phyloP scores from a whole-genome alignment of 2,888 invertebrate species.

The Rhagophthalmus giganteus region DNA sequence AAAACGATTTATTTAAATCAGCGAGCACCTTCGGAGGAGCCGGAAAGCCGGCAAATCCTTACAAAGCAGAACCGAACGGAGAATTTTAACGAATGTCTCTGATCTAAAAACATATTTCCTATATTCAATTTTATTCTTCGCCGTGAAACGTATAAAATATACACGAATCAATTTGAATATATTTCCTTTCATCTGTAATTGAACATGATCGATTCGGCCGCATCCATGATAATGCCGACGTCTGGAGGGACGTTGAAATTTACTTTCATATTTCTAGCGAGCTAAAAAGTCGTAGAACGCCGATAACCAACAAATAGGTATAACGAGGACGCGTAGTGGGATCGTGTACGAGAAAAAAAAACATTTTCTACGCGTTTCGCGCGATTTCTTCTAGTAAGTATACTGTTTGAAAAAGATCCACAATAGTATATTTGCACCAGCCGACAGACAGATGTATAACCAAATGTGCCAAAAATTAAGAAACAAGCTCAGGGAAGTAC shows the following conservation, averaged over 20 bases:
- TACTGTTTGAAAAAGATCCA: too few relatives aligned
- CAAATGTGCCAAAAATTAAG: too few relatives aligned
- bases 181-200: slow-evolving; percentile 35
- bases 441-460: too few relatives aligned
- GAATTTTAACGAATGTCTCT: slow-evolving; percentile 33
- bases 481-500: too few relatives aligned
- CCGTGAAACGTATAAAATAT: slow-evolving; percentile 31
- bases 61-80: slow-evolving; percentile 29
- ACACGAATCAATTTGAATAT: slow-evolving; percentile 31
- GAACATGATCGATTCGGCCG: slow-evolving; percentile 30
- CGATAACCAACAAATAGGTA: neutral
- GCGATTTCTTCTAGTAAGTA: too few relatives aligned
- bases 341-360: neutral
- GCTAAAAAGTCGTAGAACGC: neutral
- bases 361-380: neutral
- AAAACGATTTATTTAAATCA: slow-evolving; percentile 25
- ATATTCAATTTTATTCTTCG: slow-evolving; percentile 30
- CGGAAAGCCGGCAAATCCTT: slow-evolving; percentile 27
- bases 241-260: slow-evolving; percentile 16
- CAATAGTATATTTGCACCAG: too few relatives aligned
- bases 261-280: neutral
- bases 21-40: slow-evolving; percentile 17
- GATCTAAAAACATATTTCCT: slow-evolving; percentile 32
- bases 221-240: slow-evolving; percentile 26
- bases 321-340: neutral